Percentiles rank a stretch among this genome's conserved stretches.
Evolutionary conservation across 2,797 vertebrate species (phyloP).

Genomic region (Periophthalmus magnuspinnatus): DNA sequence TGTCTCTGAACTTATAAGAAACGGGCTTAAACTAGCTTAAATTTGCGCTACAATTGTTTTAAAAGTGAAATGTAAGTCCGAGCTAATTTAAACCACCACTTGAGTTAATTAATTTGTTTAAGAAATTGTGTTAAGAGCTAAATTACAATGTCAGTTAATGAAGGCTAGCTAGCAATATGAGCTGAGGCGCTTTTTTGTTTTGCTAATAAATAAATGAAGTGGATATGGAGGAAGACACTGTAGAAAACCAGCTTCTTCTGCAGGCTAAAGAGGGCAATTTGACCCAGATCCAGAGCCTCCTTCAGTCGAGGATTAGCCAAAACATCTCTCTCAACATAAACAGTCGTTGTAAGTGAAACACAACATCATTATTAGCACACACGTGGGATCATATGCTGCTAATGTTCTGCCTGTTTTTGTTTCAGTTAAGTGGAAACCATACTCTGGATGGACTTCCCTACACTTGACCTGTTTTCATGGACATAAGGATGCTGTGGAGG

Average conservation of each 20-base stretch:
- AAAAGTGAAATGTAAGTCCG: not conserved
- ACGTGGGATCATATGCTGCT: not conserved
- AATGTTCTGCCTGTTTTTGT: not conserved
- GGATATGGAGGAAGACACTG: conserved; percentile 58
- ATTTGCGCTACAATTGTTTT: not conserved
- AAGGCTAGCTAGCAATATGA: not conserved
- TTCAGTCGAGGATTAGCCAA: conserved; percentile 70
- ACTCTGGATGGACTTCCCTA: conserved; percentile 88
- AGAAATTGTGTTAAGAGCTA: not conserved
- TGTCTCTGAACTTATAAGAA: not conserved
- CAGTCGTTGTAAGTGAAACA: conserved; percentile 81
- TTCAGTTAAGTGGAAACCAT: conserved; percentile 80
- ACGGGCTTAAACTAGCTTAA: not conserved
- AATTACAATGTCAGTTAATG: not conserved
- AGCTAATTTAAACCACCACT: not conserved
- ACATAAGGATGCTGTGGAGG: conserved; percentile 83
- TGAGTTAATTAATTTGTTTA: not conserved
- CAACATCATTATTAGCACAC: not conserved
- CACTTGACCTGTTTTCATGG: conserved; percentile 90
- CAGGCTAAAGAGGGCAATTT: conserved; percentile 80
- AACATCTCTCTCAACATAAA: conserved; percentile 78
- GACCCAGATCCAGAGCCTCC: conserved; percentile 73
- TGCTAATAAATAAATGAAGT: not conserved
- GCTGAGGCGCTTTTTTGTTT: conserved; percentile 1
- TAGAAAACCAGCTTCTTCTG: conserved; percentile 82